Evolutionary conservation across 1,140 invertebrate genomes (phyloP).

Genomic region (Planococcus citri): DNA sequence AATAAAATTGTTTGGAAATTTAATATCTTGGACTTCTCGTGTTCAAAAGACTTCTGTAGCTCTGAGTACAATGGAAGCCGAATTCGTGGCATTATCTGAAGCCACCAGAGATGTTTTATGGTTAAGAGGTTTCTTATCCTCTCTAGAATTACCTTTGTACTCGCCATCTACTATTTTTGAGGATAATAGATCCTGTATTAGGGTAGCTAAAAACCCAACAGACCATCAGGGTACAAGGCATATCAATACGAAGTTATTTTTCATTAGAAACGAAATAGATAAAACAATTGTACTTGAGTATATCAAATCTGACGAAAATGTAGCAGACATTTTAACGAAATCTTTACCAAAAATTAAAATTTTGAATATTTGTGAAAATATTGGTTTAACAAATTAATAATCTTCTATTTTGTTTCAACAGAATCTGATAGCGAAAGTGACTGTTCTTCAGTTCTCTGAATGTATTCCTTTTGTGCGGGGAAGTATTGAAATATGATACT

Average conservation of each 20-base stretch:
- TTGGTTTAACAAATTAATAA: no score
- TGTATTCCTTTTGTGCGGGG: no score
- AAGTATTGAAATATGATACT: no score
- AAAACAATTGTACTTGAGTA: no score
- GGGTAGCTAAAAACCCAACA: constrained; percentile 30
- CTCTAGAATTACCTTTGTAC: not conserved
- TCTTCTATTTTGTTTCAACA: no score
- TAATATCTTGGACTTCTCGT: not conserved
- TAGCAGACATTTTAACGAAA: no score
- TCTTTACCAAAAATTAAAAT: no score
- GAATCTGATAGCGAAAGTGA: no score
- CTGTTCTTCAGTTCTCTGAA: no score
- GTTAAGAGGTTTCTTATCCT: not conserved
- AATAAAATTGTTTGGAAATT: not conserved
- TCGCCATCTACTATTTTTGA: not conserved
- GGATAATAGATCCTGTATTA: constrained; percentile 31
- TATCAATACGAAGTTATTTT: constrained; percentile 27
- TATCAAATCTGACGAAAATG: no score
- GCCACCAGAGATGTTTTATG: not conserved
- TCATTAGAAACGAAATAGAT: constrained; percentile 17
- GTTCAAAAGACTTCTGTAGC: not conserved
- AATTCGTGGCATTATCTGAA: not conserved
- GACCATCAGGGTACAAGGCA: constrained; percentile 31
- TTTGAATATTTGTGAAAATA: no score
- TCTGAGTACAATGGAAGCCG: not conserved